These are phyloP conservation scores for Choreutis nemorana DNA, from an alignment of 2,888 invertebrate genomes.

Conservation along the genomic window DNA sequence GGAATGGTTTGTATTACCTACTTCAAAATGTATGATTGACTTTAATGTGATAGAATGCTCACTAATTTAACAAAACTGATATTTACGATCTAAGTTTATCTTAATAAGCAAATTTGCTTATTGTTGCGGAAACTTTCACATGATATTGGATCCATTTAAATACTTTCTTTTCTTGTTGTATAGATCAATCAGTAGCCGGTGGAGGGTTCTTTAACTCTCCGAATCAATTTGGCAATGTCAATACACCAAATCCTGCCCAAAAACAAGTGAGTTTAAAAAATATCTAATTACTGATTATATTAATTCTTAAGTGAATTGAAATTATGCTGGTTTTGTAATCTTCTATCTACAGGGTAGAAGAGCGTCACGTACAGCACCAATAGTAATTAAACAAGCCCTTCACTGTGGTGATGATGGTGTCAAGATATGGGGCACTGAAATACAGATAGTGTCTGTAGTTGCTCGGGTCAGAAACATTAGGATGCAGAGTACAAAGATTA, in stretches of 20 bases:
- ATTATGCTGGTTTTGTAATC: background rate
- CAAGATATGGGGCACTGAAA: conserved; percentile 59
- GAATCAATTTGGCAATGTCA: conserved; percentile 51
- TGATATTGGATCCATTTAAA: too few species aligned
- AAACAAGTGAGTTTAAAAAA: too few species aligned
- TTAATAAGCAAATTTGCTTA: too few species aligned
- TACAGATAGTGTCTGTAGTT: conserved; percentile 51
- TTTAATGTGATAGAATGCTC: too few species aligned
- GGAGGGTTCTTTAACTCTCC: conserved; percentile 58
- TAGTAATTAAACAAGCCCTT: conserved; percentile 55
- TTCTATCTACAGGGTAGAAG: conserved; percentile 33
- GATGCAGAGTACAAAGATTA: conserved; percentile 58
- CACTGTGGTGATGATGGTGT: conserved; percentile 55
- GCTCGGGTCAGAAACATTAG: conserved; percentile 48
- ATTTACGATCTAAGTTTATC: too few species aligned
- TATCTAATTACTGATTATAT: background rate
- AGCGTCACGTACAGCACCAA: conserved; percentile 54
- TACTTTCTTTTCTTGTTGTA: too few species aligned
- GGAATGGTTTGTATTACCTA: too few species aligned
- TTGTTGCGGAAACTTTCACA: too few species aligned
- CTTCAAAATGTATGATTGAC: too few species aligned
- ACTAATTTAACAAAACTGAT: too few species aligned
- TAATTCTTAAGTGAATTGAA: background rate
- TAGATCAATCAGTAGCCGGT: conserved; percentile 53
- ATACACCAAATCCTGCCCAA: conserved; percentile 49